Evolutionary conservation across 2,797 vertebrate species (phyloP).

Genomic region (Gastrophryne carolinensis): DNA sequence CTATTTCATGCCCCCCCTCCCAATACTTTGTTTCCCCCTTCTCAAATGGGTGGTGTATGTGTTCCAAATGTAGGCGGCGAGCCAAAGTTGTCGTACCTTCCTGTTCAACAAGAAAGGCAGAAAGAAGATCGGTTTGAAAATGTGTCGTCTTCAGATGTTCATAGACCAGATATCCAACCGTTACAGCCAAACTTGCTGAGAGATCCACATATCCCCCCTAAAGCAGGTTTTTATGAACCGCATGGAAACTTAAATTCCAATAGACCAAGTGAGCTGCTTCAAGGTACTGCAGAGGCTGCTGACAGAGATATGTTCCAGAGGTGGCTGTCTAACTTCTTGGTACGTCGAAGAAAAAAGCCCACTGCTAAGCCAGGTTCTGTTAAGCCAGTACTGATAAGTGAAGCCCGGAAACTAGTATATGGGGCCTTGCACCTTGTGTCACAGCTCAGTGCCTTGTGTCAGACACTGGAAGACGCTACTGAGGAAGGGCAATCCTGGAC

Average conservation of each 20-base stretch:
- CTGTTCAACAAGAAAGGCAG: not conserved
- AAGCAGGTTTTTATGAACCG: not conserved
- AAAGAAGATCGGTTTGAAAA: not conserved
- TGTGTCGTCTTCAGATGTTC: not conserved
- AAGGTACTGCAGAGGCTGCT: not conserved
- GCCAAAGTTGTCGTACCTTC: not conserved
- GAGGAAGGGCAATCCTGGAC: constrained; percentile 67
- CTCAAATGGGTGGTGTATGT: not conserved
- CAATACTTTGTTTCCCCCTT: not conserved
- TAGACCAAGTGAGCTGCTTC: not conserved
- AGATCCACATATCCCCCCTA: not conserved
- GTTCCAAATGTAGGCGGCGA: not conserved
- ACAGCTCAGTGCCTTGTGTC: constrained; percentile 63
- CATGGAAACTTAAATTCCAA: not conserved
- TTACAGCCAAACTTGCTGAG: not conserved
- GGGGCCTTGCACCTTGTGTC: constrained; percentile 62
- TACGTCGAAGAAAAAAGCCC: not conserved
- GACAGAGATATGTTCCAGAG: constrained; percentile 22
- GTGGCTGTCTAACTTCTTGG: constrained; percentile 36
- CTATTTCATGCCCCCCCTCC: not conserved
- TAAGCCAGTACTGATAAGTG: not conserved
- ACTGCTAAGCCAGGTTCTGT: not conserved
- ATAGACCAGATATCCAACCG: not conserved
- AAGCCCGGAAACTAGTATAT: constrained; percentile 57
- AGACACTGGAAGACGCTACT: constrained; percentile 58